Percentiles rank a stretch among this genome's conserved stretches.
Conservation (phyloP, 1,140 invertebrate genomes). For the Aphaenogaster floridana region DNA sequence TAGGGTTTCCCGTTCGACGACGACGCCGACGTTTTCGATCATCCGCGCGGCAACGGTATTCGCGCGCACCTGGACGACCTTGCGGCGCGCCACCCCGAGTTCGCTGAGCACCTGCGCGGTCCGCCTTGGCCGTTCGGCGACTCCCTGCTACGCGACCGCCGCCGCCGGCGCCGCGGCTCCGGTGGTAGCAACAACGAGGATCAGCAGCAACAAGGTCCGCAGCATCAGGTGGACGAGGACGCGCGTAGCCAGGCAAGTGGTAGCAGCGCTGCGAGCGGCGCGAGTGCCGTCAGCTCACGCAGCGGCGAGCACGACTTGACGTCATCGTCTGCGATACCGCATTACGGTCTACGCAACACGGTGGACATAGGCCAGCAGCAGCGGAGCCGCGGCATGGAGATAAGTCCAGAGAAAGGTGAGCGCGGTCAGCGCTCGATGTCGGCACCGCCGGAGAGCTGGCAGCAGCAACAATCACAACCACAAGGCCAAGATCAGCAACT, state of each 20-base stretch:
- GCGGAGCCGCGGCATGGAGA: conserved; percentile 87
- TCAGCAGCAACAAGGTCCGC: conserved; percentile 75
- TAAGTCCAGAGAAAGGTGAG: conserved; percentile 86
- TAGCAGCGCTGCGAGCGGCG: conserved; percentile 82
- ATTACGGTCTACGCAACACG: conserved; percentile 92
- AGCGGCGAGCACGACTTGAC: conserved; percentile 77
- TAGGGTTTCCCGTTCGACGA: conserved; percentile 91
- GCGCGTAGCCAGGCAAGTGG: conserved; percentile 82
- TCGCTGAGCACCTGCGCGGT: conserved; percentile 88
- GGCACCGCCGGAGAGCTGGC: conserved; percentile 88
- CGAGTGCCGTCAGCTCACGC: conserved; percentile 83
- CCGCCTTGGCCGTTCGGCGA: conserved; percentile 84
- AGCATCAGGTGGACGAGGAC: conserved; percentile 81
- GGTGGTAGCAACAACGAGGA: conserved; percentile 66
- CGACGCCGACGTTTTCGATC: conserved; percentile 81
- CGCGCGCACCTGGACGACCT: conserved; percentile 88
- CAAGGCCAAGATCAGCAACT: conserved; percentile 78
- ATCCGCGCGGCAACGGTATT: conserved; percentile 87
- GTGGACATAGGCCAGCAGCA: conserved; percentile 91
- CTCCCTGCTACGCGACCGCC: conserved; percentile 53
- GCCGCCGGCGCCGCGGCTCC: conserved; percentile 82
- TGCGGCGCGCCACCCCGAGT: conserved; percentile 88
- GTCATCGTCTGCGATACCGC: conserved; percentile 86
- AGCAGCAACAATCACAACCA: conserved; percentile 73
- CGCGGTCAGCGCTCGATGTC: conserved; percentile 90